These are phyloP conservation scores for Phocoena phocoena DNA, from an alignment of 2,113 vertebrate genomes.

Conservation along the genomic window DNA sequence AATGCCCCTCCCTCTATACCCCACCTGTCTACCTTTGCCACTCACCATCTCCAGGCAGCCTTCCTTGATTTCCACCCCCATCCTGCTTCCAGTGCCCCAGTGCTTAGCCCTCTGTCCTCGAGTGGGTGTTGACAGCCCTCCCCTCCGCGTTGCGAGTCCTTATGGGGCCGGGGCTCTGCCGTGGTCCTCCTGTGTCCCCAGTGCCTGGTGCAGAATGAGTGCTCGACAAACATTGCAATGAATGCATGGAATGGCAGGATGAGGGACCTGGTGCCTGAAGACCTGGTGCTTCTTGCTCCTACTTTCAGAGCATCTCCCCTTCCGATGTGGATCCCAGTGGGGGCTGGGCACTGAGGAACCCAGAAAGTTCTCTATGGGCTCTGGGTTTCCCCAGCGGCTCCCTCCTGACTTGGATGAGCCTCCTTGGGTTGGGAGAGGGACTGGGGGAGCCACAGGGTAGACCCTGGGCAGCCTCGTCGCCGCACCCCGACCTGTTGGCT, in stretches of 20 bases:
- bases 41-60: neutral
- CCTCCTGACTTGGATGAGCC: neutral
- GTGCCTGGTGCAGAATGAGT: neutral
- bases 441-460: neutral
- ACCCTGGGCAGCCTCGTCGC: neutral
- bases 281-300: too few relatives aligned
- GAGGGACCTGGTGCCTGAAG: neutral
- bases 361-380: neutral
- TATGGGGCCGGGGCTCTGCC: neutral
- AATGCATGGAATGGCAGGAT: neutral
- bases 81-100: neutral
- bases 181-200: neutral
- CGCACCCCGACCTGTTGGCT: neutral
- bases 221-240: neutral
- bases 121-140: too few relatives aligned
- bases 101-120: neutral
- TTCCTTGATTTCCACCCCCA: neutral
- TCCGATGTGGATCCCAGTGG: neutral
- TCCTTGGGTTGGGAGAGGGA: neutral
- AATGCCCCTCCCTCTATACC: neutral
- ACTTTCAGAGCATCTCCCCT: neutral
- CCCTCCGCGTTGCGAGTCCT: neutral
- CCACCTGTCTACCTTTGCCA: neutral
- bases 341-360: neutral
- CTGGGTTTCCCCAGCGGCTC: neutral